phyloP scores from a whole-genome alignment of 2,888 invertebrate genomes.

The Sesia bembeciformis region DNA sequence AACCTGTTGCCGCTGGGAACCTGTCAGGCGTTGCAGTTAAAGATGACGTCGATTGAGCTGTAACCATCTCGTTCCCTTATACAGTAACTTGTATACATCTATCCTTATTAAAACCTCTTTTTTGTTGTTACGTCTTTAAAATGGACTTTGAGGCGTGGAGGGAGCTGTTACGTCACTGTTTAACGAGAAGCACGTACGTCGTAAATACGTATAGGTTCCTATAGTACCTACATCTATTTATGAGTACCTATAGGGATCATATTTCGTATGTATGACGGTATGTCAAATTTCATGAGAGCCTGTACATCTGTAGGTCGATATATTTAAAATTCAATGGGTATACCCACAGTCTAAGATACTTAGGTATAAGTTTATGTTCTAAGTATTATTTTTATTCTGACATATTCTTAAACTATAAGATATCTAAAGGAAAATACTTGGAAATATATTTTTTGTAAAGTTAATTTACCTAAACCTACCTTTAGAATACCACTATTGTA shows the following conservation, averaged over 20 bases:
- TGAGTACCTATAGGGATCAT: slow-evolving; percentile 8
- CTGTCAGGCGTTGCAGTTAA: slow-evolving; percentile 48
- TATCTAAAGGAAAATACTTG: no score
- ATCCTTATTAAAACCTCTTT: slow-evolving; percentile 46
- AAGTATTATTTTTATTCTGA: no score
- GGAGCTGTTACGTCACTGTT: slow-evolving; percentile 57
- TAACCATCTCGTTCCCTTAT: slow-evolving; percentile 60
- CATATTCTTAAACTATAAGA: no score
- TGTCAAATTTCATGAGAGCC: slow-evolving; percentile 3
- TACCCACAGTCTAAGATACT: no score
- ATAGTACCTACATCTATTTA: slow-evolving; percentile 6
- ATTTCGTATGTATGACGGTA: slow-evolving; percentile 11
- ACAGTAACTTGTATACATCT: slow-evolving; percentile 49
- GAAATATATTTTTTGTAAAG: no score
- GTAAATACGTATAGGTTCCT: slow-evolving; percentile 7
- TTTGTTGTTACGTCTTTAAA: slow-evolving; percentile 45
- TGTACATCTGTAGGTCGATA: not conserved
- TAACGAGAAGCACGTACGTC: slow-evolving; percentile 44
- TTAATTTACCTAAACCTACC: no score
- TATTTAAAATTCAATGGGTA: no score
- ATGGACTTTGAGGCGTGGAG: slow-evolving; percentile 37
- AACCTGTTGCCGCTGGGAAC: slow-evolving; percentile 57
- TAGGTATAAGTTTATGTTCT: no score
- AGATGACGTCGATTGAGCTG: slow-evolving; percentile 55
- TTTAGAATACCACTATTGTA: no score